Evolutionary conservation across 2,113 vertebrate species (phyloP), one percentile per base, ranked within the genome.

Genomic region (Eulemur macaco): DNA sequence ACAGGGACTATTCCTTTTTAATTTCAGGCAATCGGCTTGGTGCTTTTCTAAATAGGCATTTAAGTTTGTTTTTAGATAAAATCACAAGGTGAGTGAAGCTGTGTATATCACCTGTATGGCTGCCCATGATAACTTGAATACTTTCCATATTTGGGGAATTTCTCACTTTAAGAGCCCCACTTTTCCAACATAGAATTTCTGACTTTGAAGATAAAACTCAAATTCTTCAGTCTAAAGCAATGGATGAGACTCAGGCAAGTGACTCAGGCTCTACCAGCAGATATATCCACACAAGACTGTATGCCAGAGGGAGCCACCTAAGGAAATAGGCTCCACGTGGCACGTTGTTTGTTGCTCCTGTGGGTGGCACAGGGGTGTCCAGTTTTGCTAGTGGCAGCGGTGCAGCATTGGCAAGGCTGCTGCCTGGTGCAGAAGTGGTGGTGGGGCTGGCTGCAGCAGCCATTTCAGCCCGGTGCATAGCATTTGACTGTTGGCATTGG

Each of bases 171-270:
- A 73, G 20, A 94, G 1, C 6, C 37, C 14, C 4, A 68, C 9
- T 66, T 95, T 92, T 37, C 52, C 39, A 60, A 42, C 10, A 60
- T 5, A 45, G 37, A 25, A 23, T 9, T 83, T 69, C 20, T 86
- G 20, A 68, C 39, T 94, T 85, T 64, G 60, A 96, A 93, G 63
- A 7, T 23, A 80, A 83, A 95, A 45, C 6, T 80, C 20, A 68
- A 14, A 34, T 52, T 63, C 31, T 23, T 76, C 27, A 42, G 42
- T 81, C 20, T 68, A 18, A n/a, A 77, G 25, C 23, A 63, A 63
- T 29, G 27, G 11, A 29, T 47, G 17, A 88, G 37, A 73, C 8
- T 96, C 34, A 69, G 12, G 20, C 9, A 45, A 27, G 31, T 18
- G 76, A 66, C 47, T 6, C 20, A 42, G 8, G 25, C 1, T 87